Percentiles rank a stretch among this genome's conserved stretches.
These are phyloP conservation scores for Procambarus clarkii DNA, from an alignment of 1,140 invertebrate species.

Conservation along the genomic window DNA sequence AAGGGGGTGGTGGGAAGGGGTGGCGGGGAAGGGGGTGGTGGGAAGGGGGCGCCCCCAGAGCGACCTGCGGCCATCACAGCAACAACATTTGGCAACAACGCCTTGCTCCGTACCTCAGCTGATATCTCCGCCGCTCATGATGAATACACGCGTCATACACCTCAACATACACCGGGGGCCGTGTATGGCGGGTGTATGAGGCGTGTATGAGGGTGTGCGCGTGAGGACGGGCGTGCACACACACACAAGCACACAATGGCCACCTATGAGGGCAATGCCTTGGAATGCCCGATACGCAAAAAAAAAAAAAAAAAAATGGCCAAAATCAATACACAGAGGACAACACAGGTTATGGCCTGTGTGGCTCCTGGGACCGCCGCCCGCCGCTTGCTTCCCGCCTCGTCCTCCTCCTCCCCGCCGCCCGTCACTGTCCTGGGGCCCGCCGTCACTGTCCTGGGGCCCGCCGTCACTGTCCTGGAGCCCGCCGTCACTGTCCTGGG, in stretches of 20 bases:
- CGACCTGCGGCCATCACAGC: slow-evolving; percentile 31
- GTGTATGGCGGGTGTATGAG: not conserved
- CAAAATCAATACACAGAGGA: slow-evolving; percentile 52
- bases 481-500: no score
- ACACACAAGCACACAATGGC: not conserved
- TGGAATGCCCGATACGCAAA: slow-evolving; percentile 54
- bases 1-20: no score
- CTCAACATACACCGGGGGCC: not conserved
- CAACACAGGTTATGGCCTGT: slow-evolving; percentile 50
- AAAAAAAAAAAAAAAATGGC: slow-evolving; percentile 49
- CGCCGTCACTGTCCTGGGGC: no score
- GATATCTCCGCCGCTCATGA: no score
- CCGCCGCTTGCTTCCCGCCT: not conserved
- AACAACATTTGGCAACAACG: slow-evolving; percentile 53
- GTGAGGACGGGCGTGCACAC: no score
- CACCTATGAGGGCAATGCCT: slow-evolving; percentile 4
- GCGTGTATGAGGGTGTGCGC: no score
- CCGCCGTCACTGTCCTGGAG: no score
- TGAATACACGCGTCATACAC: not conserved
- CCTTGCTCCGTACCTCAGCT: no score
- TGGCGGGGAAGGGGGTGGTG: no score
- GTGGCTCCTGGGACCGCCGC: not conserved
- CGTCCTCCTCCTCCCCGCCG: not conserved
- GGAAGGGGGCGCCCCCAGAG: not conserved
- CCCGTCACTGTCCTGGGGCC: no score